Evolutionary conservation across 2,888 invertebrate species (phyloP).

Genomic region (Himalopsyche tibetana): DNA sequence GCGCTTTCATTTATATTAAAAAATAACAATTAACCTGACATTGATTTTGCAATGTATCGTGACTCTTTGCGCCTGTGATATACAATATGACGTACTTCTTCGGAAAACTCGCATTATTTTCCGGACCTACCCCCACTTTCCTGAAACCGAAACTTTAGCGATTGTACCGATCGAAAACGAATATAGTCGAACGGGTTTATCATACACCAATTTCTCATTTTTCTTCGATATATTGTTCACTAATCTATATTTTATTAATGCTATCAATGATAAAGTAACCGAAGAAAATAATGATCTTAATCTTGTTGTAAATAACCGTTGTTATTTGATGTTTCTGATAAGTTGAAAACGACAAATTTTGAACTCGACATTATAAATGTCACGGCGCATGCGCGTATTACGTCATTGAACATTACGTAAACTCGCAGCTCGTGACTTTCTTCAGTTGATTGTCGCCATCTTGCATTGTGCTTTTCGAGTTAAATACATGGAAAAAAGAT

Average conservation of each 20-base stretch:
- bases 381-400: constrained; percentile 62
- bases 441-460: constrained; percentile 65
- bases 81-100: constrained; percentile 31
- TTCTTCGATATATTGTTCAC: constrained; percentile 24
- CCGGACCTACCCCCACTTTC: constrained; percentile 47
- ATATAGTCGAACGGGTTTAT: constrained; percentile 22
- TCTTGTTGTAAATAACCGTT: background rate
- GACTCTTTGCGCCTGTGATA: constrained; percentile 17
- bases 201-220: constrained; percentile 47
- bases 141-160: constrained; percentile 51
- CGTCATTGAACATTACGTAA: constrained; percentile 65
- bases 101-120: constrained; percentile 47
- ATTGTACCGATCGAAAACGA: constrained; percentile 51
- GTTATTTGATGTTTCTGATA: constrained; percentile 44
- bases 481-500: constrained; percentile 61
- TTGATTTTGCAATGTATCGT: background rate
- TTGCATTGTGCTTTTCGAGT: constrained; percentile 62
- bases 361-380: constrained; percentile 47
- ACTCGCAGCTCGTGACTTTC: constrained; percentile 65
- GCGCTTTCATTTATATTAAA: no score
- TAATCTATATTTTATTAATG: constrained; percentile 45
- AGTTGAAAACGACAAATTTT: constrained; percentile 41
- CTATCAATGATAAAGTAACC: constrained; percentile 38
- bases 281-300: constrained; percentile 44
- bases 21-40: background rate